Conservation (phyloP, 2,113 vertebrate genomes). For the Rhynchopsitta pachyrhyncha region DNA sequence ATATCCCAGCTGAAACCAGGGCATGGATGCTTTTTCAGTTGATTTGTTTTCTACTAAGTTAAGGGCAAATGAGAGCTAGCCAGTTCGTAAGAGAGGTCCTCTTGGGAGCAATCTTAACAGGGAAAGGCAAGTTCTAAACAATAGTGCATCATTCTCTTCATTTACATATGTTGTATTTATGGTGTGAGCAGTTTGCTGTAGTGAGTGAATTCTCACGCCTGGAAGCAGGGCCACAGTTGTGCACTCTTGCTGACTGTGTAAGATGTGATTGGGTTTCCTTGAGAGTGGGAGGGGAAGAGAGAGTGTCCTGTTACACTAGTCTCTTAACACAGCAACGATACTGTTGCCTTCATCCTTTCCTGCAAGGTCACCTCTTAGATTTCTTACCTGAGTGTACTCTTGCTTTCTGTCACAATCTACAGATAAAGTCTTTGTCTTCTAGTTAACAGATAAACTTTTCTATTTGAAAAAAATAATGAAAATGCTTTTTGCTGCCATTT, state of each 20-base stretch:
- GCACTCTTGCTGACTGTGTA: background rate
- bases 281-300: background rate
- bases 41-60: background rate
- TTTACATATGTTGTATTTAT: accelerated
- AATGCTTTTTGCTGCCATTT: background rate
- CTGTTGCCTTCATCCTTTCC: background rate
- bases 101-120: background rate
- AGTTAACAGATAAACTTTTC: background rate
- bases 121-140: background rate
- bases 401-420: background rate
- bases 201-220: background rate
- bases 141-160: background rate
- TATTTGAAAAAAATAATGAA: background rate
- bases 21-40: background rate
- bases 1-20: background rate
- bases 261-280: background rate
- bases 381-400: background rate
- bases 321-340: background rate
- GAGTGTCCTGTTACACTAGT: background rate
- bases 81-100: background rate
- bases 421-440: background rate
- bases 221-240: background rate
- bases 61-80: background rate
- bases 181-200: background rate
- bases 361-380: background rate